These are phyloP conservation scores for Aythya baeri DNA, from an alignment of 2,113 vertebrate species.

Conservation along the genomic window DNA sequence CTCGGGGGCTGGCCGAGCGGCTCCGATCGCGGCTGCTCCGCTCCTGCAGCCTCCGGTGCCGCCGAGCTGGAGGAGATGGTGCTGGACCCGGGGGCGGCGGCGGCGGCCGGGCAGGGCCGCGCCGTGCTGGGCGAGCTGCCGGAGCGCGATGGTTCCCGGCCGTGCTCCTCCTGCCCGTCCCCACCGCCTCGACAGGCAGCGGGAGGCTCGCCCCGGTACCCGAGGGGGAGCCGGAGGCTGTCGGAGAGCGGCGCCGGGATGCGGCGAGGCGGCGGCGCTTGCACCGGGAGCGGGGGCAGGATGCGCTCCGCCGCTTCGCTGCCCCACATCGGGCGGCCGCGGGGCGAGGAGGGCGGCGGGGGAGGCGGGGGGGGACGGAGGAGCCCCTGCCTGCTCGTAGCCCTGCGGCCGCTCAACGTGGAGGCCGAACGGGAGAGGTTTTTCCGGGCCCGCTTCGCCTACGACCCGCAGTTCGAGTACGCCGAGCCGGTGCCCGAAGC, in stretches of 20 bases:
- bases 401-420: constrained; percentile 89
- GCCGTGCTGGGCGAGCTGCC: constrained; percentile 52
- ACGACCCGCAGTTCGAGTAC: constrained; percentile 95
- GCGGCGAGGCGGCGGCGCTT: constrained; percentile 78
- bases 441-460: constrained; percentile 87
- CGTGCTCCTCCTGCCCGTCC: constrained; percentile 35
- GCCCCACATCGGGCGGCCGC: constrained; percentile 85
- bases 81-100: constrained; percentile 76
- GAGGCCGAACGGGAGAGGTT: constrained; percentile 86
- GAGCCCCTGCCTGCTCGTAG: constrained; percentile 88
- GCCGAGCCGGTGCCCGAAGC: constrained; percentile 80
- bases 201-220: not conserved
- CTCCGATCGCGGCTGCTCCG: no score
- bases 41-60: not conserved
- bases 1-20: not conserved
- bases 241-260: constrained; percentile 75
- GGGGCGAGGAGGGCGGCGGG: not conserved
- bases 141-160: constrained; percentile 67
- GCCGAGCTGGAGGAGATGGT: constrained; percentile 81
- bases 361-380: not conserved
- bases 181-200: constrained; percentile 14
- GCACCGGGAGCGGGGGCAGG: constrained; percentile 62
- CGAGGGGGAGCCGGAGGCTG: not conserved
- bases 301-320: constrained; percentile 87
- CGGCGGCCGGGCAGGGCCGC: constrained; percentile 75